These are phyloP conservation scores for Caranx ignobilis DNA, from an alignment of 2,113 vertebrate species.

Conservation along the genomic window DNA sequence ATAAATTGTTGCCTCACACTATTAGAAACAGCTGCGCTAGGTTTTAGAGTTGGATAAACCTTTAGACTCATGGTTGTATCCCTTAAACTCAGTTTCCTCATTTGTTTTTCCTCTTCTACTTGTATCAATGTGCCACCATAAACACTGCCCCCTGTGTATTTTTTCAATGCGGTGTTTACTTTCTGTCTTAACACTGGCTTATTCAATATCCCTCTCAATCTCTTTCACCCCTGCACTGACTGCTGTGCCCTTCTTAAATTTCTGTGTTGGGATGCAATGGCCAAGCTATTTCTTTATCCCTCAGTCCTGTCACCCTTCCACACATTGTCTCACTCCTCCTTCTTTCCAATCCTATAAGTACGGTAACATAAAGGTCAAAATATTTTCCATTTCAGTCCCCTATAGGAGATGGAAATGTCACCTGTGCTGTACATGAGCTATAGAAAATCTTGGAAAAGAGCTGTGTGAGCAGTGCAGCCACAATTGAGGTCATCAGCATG, in stretches of 20 bases:
- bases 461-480: slow-evolving; percentile 17
- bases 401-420: slow-evolving; percentile 73
- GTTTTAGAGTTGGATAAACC: slow-evolving; percentile 1
- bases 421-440: slow-evolving; percentile 52
- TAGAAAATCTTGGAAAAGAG: slow-evolving; percentile 42
- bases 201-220: slow-evolving; percentile 31
- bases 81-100: not conserved
- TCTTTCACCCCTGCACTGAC: not conserved
- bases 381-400: slow-evolving; percentile 63
- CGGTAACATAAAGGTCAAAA: slow-evolving; percentile 72
- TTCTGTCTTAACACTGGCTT: slow-evolving; percentile 14
- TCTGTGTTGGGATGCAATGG: slow-evolving; percentile 5
- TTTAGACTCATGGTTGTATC: not conserved
- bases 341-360: slow-evolving; percentile 51
- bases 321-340: slow-evolving; percentile 17
- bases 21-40: not conserved
- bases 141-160: not conserved
- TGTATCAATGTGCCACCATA: not conserved
- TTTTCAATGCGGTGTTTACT: slow-evolving; percentile 4
- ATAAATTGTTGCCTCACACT: not conserved
- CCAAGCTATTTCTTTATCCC: slow-evolving; percentile 40
- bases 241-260: not conserved
- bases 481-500: not conserved
- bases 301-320: slow-evolving; percentile 11
- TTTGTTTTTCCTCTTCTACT: slow-evolving; percentile 13